These are phyloP conservation scores for Eupithecia tripunctaria DNA, from an alignment of 2,888 invertebrate species.

Conservation along the genomic window DNA sequence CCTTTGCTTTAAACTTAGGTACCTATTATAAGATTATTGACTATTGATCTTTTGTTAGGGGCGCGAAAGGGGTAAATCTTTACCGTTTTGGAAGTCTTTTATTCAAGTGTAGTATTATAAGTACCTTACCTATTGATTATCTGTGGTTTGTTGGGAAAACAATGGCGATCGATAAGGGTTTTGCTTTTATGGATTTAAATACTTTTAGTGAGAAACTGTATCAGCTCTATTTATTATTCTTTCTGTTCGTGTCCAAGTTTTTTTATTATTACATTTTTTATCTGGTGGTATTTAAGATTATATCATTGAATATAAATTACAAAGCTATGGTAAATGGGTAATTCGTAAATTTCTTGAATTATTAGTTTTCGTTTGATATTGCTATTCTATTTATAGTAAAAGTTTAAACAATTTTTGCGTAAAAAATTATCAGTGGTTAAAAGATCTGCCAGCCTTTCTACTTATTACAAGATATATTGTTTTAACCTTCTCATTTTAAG, in stretches of 20 bases:
- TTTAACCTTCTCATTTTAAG: not conserved
- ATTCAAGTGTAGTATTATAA: slow-evolving; percentile 41
- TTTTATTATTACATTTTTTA: not conserved
- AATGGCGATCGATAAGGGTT: slow-evolving; percentile 29
- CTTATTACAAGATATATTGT: not conserved
- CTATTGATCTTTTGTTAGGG: slow-evolving; percentile 78
- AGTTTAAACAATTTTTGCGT: not conserved
- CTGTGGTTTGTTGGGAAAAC: slow-evolving; percentile 36
- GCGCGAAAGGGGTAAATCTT: slow-evolving; percentile 72
- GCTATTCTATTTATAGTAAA: not conserved
- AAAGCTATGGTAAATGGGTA: not conserved
- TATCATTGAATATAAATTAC: not conserved
- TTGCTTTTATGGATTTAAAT: slow-evolving; percentile 14
- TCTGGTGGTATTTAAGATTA: not conserved
- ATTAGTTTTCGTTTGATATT: not conserved
- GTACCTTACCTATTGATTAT: slow-evolving; percentile 17
- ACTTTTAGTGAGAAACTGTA: slow-evolving; percentile 11
- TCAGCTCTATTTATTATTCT: not conserved
- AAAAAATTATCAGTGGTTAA: not conserved
- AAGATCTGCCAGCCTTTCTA: not conserved
- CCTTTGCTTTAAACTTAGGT: slow-evolving; percentile 51
- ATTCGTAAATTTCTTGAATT: not conserved
- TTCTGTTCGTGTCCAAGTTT: not conserved
- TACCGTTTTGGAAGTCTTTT: slow-evolving; percentile 53
- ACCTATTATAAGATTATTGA: slow-evolving; percentile 81